Evolutionary conservation across 2,113 vertebrate species (phyloP).

Genomic region (Daubentonia madagascariensis): DNA sequence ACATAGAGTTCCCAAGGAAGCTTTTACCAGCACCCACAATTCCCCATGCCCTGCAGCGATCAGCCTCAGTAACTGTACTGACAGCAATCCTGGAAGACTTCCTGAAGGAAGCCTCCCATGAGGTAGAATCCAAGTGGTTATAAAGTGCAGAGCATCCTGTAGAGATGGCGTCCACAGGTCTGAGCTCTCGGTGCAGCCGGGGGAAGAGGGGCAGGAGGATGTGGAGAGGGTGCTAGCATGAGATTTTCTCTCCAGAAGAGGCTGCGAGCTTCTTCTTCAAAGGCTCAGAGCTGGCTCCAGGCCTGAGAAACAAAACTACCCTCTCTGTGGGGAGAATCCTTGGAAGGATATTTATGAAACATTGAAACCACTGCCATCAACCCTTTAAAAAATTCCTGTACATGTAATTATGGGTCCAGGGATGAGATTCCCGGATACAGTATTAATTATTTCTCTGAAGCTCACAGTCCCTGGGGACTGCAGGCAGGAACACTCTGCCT

Average conservation of each 20-base stretch:
- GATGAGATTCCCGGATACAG: constrained; percentile 48
- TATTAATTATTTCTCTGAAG: constrained; percentile 53
- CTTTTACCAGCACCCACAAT: neutral
- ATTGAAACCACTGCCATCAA: constrained; percentile 44
- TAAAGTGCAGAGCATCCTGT: neutral
- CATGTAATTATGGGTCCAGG: constrained; percentile 52
- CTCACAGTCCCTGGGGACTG: neutral
- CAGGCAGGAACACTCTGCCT: neutral
- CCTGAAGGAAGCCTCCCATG: neutral
- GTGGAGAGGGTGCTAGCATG: neutral
- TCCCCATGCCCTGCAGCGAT: neutral
- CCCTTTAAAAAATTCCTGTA: constrained; percentile 51
- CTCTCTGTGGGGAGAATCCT: neutral
- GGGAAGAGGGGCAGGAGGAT: rapidly evolving
- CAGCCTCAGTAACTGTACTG: neutral
- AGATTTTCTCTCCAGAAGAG: neutral
- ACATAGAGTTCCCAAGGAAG: neutral
- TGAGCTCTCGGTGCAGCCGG: neutral
- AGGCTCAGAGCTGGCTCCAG: neutral
- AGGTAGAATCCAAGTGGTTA: neutral
- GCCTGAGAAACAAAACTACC: constrained; percentile 1
- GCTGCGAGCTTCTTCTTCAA: neutral
- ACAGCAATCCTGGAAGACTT: neutral
- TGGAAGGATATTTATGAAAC: constrained; percentile 60
- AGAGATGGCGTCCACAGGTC: neutral